Conservation (phyloP, 2,888 invertebrate species). For the Mesorhabditis spiculigera region DNA sequence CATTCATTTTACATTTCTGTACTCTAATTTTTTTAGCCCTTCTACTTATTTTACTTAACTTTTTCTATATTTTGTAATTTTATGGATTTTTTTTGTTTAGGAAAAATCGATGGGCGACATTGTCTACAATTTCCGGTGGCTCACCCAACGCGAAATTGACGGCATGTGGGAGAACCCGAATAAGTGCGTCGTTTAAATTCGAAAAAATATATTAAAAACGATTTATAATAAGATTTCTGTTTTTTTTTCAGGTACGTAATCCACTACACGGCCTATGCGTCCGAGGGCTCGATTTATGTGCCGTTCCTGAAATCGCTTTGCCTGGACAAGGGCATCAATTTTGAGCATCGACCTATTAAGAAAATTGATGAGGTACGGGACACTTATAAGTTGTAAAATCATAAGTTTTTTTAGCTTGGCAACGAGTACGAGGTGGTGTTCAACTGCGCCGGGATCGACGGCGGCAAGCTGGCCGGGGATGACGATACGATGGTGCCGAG, state of each 20-base stretch:
- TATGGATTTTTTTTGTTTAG: conserved; percentile 13
- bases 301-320: conserved; percentile 50
- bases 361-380: conserved; percentile 33
- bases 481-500: conserved; percentile 49
- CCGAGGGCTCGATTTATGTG: conserved; percentile 52
- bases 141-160: conserved; percentile 37
- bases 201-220: neutral
- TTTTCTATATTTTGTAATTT: neutral
- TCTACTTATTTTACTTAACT: conserved; percentile 2
- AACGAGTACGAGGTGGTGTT: conserved; percentile 60
- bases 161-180: conserved; percentile 40
- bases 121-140: conserved; percentile 53
- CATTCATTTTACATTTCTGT: too few species aligned
- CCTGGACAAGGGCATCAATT: conserved; percentile 25
- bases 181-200: conserved; percentile 23
- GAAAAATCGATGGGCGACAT: conserved; percentile 44
- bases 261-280: conserved; percentile 52
- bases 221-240: neutral
- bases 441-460: conserved; percentile 62
- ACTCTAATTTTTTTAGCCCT: neutral
- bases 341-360: conserved; percentile 26
- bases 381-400: neutral
- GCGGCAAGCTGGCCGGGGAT: conserved; percentile 60
- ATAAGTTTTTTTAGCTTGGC: neutral
- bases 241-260: conserved; percentile 39